Percentiles rank a stretch among this genome's conserved stretches.
These are phyloP conservation scores for Talpa occidentalis DNA, from an alignment of 2,113 vertebrate genomes.

Conservation along the genomic window DNA sequence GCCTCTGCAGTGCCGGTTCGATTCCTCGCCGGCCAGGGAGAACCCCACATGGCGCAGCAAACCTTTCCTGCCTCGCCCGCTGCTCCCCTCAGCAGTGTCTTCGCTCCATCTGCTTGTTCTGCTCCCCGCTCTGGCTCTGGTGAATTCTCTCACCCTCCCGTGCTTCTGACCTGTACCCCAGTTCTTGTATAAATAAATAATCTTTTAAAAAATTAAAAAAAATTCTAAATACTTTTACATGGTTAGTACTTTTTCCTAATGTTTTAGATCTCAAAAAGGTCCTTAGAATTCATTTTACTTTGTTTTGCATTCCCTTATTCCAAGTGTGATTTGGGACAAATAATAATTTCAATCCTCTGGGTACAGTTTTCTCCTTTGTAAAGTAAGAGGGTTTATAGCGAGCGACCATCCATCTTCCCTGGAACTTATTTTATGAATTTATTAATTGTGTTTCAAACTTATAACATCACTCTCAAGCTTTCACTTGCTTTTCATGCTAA, in stretches of 20 bases:
- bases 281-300: slow-evolving; percentile 37
- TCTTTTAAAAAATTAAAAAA: background rate
- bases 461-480: background rate
- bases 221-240: background rate
- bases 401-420: background rate
- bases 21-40: too few relatives aligned
- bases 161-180: too few relatives aligned
- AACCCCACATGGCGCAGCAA: too few relatives aligned
- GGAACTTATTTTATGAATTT: background rate
- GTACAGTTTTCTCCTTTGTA: background rate
- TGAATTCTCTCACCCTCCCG: too few relatives aligned
- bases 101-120: too few relatives aligned
- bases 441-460: background rate
- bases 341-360: slow-evolving; percentile 42
- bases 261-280: background rate
- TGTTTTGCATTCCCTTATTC: slow-evolving; percentile 6
- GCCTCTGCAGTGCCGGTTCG: too few relatives aligned
- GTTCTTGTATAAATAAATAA: too few relatives aligned
- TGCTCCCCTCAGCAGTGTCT: too few relatives aligned
- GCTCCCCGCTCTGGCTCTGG: too few relatives aligned
- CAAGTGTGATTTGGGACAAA: background rate
- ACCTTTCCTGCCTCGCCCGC: too few relatives aligned
- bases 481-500: background rate
- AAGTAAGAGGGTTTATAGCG: background rate
- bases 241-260: background rate